Percentiles rank a stretch among this genome's conserved stretches.
Evolutionary conservation across 53 echinoderm and acorn worm genomes (phyloP).

Genomic region (Holothuria leucospilota): DNA sequence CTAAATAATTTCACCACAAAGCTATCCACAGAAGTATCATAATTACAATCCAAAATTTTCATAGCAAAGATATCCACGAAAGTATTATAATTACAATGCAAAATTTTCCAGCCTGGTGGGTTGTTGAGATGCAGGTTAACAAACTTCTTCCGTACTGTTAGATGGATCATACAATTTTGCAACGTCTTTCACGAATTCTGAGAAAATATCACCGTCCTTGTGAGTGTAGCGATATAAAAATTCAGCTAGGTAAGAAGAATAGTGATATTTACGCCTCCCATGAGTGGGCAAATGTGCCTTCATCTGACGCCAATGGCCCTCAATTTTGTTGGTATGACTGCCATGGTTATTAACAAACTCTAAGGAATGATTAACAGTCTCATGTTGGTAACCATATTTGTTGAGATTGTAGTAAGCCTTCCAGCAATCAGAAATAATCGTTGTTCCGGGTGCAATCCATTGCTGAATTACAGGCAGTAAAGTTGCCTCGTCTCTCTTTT

Average conservation of each 20-base stretch:
- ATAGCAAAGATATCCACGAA: no score
- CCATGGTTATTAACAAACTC: constrained; percentile 41
- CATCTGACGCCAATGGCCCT: constrained; percentile 59
- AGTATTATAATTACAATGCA: no score
- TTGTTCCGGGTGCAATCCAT: constrained; percentile 11
- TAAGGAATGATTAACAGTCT: constrained; percentile 61
- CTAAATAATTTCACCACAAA: no score
- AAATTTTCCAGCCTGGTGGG: no score
- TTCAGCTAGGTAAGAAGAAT: constrained; percentile 53
- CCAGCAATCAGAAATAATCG: no score
- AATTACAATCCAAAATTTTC: no score
- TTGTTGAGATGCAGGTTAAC: no score
- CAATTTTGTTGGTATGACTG: constrained; percentile 48
- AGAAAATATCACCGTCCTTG: constrained; percentile 28
- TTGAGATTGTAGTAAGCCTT: constrained; percentile 18
- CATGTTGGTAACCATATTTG: constrained; percentile 54
- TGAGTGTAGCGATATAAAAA: constrained; percentile 61
- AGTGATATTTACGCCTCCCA: constrained; percentile 43
- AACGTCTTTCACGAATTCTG: constrained; percentile 29
- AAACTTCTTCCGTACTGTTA: no score
- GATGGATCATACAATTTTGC: background rate
- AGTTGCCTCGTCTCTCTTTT: no score
- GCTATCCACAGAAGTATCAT: no score
- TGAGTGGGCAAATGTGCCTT: constrained; percentile 39
- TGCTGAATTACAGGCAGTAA: no score